Conservation (phyloP, 2,797 vertebrate species). For the Pterois miles region DNA sequence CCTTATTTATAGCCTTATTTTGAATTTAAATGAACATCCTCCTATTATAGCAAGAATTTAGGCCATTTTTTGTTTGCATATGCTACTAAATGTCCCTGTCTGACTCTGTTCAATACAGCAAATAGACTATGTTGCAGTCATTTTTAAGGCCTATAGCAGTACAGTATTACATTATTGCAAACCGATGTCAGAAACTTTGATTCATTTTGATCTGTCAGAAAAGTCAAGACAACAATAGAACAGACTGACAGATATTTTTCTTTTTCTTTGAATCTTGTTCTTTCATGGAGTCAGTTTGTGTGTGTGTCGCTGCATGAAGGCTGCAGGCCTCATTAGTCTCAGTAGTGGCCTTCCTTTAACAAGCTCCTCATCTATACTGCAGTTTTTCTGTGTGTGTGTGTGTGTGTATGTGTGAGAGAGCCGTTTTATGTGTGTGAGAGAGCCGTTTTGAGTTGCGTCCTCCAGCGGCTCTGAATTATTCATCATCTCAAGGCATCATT, state of each 20-base stretch:
- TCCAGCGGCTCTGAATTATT: constrained; percentile 89
- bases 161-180: neutral
- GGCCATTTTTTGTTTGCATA: neutral
- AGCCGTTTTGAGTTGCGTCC: constrained; percentile 77
- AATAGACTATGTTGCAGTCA: neutral
- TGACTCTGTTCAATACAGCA: neutral
- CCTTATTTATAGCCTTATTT: neutral
- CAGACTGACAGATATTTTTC: neutral
- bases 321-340: constrained; percentile 56
- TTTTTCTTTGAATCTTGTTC: neutral
- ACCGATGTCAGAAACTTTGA: neutral
- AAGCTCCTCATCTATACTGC: constrained; percentile 73
- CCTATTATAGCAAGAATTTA: neutral
- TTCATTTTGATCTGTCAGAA: neutral
- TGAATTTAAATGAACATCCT: neutral
- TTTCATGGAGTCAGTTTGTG: constrained; percentile 9
- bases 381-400: constrained; percentile 15
- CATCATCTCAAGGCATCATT: constrained; percentile 81
- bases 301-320: constrained; percentile 10
- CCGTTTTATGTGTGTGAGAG: constrained; percentile 2
- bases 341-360: constrained; percentile 57
- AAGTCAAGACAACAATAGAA: neutral
- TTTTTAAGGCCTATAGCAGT: neutral
- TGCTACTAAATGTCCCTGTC: no score
- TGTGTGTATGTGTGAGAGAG: constrained; percentile 6